These are phyloP conservation scores for Chalcis sispes DNA, from an alignment of 2,888 invertebrate species.

Conservation along the genomic window DNA sequence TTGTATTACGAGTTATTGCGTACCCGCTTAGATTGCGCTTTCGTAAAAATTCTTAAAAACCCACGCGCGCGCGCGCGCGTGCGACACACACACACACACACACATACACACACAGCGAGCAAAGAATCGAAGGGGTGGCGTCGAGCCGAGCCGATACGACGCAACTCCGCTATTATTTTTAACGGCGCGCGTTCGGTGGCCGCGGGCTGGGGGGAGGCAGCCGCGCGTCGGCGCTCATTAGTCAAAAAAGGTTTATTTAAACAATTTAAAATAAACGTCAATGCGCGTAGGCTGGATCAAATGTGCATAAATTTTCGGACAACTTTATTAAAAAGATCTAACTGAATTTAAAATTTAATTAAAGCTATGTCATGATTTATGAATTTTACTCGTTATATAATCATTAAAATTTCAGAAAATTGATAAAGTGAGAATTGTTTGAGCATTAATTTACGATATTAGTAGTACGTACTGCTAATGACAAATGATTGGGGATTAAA, in stretches of 20 bases:
- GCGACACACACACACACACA: too few relatives aligned
- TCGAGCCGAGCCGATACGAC: too few relatives aligned
- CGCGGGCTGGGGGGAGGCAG: too few relatives aligned
- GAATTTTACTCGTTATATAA: slow-evolving; percentile 14
- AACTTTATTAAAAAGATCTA: slow-evolving; percentile 50
- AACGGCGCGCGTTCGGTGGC: too few relatives aligned
- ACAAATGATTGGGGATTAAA: slow-evolving; percentile 40
- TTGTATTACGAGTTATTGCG: slow-evolving; percentile 19
- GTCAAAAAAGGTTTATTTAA: slow-evolving; percentile 36
- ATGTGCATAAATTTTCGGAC: slow-evolving; percentile 43
- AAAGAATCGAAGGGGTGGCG: too few relatives aligned
- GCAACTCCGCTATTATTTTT: too few relatives aligned
- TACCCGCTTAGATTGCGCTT: slow-evolving; percentile 4
- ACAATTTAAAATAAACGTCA: slow-evolving; percentile 44
- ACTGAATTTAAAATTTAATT: slow-evolving; percentile 43
- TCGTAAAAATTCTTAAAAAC: background rate
- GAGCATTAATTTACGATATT: slow-evolving; percentile 47
- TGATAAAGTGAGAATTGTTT: slow-evolving; percentile 50
- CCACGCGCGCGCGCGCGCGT: background rate
- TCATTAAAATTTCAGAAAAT: slow-evolving; percentile 48
- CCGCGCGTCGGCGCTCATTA: slow-evolving; percentile 14
- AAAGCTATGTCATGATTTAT: slow-evolving; percentile 42
- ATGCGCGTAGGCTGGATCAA: slow-evolving; percentile 13
- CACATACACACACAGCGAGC: too few relatives aligned
- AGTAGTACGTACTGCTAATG: slow-evolving; percentile 32